Evolutionary conservation across 2,888 invertebrate species (phyloP).

Genomic region (Cancer borealis): DNA sequence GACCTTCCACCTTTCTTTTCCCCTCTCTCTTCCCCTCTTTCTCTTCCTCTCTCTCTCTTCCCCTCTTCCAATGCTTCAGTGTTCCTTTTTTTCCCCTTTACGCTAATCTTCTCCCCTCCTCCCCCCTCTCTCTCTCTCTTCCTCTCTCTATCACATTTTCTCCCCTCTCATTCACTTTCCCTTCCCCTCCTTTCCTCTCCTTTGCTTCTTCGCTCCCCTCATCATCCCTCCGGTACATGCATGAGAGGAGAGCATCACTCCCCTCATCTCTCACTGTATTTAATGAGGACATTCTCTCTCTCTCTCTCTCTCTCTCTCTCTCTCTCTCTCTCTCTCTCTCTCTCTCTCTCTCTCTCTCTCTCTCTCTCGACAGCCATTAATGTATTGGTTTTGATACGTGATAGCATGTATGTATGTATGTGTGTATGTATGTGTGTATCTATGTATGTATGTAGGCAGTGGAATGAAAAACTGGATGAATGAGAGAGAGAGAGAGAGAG

Average conservation of each 20-base stretch:
- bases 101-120: not conserved
- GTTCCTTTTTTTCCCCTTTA: not conserved
- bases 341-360: conserved; percentile 32
- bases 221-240: not conserved
- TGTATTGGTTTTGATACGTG: not conserved
- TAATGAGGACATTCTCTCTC: not conserved
- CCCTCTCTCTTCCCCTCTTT: not conserved
- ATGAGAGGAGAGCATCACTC: not conserved
- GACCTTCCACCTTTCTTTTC: not conserved
- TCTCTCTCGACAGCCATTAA: not conserved
- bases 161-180: too few species aligned
- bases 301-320: not conserved
- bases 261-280: not conserved
- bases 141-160: not conserved
- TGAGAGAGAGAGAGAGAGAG: conserved; percentile 42
- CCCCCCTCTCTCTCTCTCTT: not conserved
- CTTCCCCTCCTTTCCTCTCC: not conserved
- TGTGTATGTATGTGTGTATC: not conserved
- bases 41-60: conserved; percentile 28
- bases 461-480: not conserved
- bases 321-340: not conserved
- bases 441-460: not conserved
- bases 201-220: not conserved
- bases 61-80: not conserved
- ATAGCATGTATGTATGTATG: not conserved